Evolutionary conservation across 2,888 invertebrate species (phyloP), one percentile per base, ranked within the genome.

Genomic region (Chrysolina oricalcia): DNA sequence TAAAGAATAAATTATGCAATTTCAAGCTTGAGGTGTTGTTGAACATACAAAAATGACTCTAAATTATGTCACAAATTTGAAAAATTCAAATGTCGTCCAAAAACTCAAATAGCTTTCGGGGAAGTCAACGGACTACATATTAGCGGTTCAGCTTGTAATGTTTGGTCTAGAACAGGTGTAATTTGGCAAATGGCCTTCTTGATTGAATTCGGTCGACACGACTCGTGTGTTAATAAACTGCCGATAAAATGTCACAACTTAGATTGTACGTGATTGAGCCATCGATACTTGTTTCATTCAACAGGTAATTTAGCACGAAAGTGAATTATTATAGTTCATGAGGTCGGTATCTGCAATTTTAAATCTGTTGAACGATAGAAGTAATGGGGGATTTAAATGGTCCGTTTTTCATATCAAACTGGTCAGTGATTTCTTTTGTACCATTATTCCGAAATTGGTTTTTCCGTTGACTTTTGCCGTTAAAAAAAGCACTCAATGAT

Each of bases 101-200:
- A n/a, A n/a, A n/a, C n/a, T n/a, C n/a, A n/a, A n/a, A n/a, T 46
- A 46, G 13, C 15, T 48, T 21, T 8, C 8, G 9, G 2, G 21
- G 53, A 53, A 53, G 21, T 21, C 53, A 53, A 53, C 19, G 53
- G 2, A 5, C 21, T 10, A 9, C 9, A 21, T 53, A 11, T 23
- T 19, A 4, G 19, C 53, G 23, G 21, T 21, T 53, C 21, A 11
- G 21, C 13, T 19, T 11, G 53, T 4, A 17, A 19, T 8, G 19
- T 53, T 17, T 3, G 17, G 53, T 21, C 21, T 17, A 53, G 19
- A 53, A 53, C 21, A 53, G 21, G 53, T 53, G 21, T 19, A 9
- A 21, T 53, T 19, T 53, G 53, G 8, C 48, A 48, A 21, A 53
- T 53, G 53, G 21, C 53, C 53, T 53, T 2, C 53, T 53, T 53